Base-by-base conservation (phyloP, 2,797 vertebrate species). In the Delichon dasypus region DNA sequence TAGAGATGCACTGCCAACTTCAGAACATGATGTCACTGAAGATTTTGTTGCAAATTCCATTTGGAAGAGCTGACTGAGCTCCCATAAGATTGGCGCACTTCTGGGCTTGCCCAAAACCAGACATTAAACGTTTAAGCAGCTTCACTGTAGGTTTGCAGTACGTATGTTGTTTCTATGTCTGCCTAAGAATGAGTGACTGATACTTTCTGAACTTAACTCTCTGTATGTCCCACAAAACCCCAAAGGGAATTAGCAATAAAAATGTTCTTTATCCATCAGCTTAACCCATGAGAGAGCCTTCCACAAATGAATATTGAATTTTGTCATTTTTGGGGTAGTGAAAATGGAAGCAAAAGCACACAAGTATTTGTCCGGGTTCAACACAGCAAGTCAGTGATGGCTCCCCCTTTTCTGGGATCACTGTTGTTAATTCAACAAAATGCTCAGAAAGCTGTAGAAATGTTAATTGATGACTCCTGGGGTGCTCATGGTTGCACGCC, bases 401-500 rank as follows among this genome's bases (percentile, higher is more conserved):
- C 50, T 91, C 40, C 4, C 11, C 11, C 11, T 44, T 70, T 61
- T 44, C 38, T 68, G 34, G 27, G 15, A 62, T 54, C 3, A 0
- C 8, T 78, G 42, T 32, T 4, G 1, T 40, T 67, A 34, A 72
- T 57, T 22, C 23, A 68, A 53, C 15, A 19, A 17, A 60, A 23
- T 60, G 13, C 61, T 81, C 21, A 30, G 54, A 71, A 55, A 1
- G 1, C 65, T 67, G 7, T 25, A 53, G 45, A 64, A 47, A 30
- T 30, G 10, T 36, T 44, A 67, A 19, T 4, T 77, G n/a, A 19
- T 67, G 44, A 50, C 17, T 58, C 3, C 0, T 18, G 13, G 40
- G 8, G 9, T 51, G 65, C 34, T 90, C 20, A 34, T 25, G 25
- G 29, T 48, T 0, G 0, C 16, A 5, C 21, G 44, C 26, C 26